Conservation (phyloP, 1,140 invertebrate species). For the Triops cancriformis region DNA sequence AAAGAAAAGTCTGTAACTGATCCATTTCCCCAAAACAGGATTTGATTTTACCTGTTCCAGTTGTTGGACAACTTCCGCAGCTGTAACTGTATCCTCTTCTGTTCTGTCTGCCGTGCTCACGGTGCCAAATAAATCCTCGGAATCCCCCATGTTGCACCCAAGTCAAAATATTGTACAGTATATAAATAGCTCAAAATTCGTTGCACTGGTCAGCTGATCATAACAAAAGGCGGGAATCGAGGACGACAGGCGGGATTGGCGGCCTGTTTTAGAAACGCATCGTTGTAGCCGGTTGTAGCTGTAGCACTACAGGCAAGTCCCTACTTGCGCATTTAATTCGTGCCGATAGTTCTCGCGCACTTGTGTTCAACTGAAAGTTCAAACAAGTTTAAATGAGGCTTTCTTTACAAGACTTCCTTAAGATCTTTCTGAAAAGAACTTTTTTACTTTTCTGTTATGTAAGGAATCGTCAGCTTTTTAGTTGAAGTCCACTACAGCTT, state of each 20-base stretch:
- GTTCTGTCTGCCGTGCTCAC: background rate
- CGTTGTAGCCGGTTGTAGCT: too few species aligned
- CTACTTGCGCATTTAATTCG: too few species aligned
- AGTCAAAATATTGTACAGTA: background rate
- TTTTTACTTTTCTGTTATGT: too few species aligned
- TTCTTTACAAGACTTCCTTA: too few species aligned
- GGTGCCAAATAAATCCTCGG: background rate
- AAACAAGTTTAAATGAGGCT: too few species aligned
- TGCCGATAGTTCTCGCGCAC: too few species aligned
- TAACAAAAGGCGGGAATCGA: background rate
- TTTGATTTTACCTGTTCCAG: conserved; percentile 24
- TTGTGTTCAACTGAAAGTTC: too few species aligned
- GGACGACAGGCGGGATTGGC: background rate
- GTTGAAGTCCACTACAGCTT: too few species aligned
- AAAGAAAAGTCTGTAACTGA: background rate
- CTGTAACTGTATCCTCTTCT: conserved; percentile 20
- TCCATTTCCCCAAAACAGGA: background rate
- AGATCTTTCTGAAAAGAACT: too few species aligned
- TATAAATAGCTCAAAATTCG: background rate
- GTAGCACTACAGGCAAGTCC: too few species aligned
- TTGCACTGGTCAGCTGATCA: background rate
- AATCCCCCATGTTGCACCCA: background rate
- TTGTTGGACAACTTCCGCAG: conserved; percentile 24
- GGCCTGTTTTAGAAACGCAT: background rate
- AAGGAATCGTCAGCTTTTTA: too few species aligned